phyloP scores from a whole-genome alignment of 2,797 vertebrate species.

The Halcyon badia region DNA sequence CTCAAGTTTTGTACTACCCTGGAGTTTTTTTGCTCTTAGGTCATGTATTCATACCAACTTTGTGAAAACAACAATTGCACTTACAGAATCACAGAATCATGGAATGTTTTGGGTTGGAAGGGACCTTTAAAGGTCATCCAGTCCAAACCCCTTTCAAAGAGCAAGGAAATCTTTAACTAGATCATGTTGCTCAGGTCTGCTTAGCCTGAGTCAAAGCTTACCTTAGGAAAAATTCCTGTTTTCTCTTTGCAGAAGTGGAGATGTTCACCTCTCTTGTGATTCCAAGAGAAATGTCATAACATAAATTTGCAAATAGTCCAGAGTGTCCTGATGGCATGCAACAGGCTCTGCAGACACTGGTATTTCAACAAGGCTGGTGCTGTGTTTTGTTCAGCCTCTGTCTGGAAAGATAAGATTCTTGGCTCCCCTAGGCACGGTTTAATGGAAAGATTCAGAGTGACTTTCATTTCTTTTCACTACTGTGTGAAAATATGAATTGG shows the following conservation, averaged over 20 bases:
- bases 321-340: neutral
- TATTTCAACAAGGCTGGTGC: neutral
- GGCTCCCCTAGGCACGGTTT: neutral
- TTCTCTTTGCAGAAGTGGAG: neutral
- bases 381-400: neutral
- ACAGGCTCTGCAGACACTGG: neutral
- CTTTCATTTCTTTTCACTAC: neutral
- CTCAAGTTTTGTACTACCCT: neutral
- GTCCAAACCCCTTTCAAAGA: neutral
- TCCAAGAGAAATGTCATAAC: neutral
- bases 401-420: too few species aligned
- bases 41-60: neutral
- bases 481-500: neutral
- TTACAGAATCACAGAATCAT: neutral
- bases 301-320: neutral
- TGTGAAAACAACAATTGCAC: neutral
- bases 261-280: neutral
- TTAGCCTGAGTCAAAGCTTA: neutral
- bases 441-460: neutral
- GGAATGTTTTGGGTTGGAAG: neutral
- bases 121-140: neutral
- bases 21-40: neutral
- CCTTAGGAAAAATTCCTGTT: neutral
- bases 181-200: neutral
- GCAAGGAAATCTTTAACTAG: neutral